Percentiles rank a stretch among this genome's conserved stretches.
Conservation (phyloP, 2,888 invertebrate species). For the Phortica okadai region DNA sequence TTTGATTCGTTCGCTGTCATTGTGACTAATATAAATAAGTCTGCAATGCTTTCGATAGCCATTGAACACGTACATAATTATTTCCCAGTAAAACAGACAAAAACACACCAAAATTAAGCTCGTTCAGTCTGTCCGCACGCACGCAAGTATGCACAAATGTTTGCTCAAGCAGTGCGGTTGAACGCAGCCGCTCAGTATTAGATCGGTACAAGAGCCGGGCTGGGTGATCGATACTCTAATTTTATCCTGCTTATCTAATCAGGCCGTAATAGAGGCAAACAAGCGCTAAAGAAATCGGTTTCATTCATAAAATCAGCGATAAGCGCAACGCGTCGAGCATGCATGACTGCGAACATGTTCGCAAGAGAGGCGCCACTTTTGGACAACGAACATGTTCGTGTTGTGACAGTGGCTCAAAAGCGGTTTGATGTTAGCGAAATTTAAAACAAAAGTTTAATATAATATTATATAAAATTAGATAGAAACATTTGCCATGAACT, state of each 20-base stretch:
- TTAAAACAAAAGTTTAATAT: too few relatives aligned
- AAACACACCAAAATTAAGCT: background rate
- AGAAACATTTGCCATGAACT: too few relatives aligned
- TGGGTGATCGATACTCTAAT: constrained; percentile 1
- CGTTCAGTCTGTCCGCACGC: background rate
- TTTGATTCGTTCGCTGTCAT: constrained; percentile 26
- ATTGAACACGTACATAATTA: constrained; percentile 20
- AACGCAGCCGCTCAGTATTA: background rate
- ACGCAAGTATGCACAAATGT: background rate
- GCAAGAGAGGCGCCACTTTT: constrained; percentile 5
- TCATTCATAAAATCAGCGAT: constrained; percentile 58
- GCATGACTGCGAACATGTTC: constrained; percentile 42
- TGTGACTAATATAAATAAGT: too few relatives aligned
- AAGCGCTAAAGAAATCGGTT: constrained; percentile 11
- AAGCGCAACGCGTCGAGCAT: constrained; percentile 41
- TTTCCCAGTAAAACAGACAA: background rate
- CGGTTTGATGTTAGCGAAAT: background rate
- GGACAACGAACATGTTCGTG: constrained; percentile 7
- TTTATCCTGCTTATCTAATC: constrained; percentile 28
- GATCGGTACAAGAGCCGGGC: background rate
- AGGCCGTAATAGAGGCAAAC: background rate
- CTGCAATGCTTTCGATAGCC: background rate
- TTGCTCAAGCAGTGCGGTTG: background rate
- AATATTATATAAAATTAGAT: too few relatives aligned
- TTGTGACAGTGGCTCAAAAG: constrained; percentile 6